A percentile compares a stretch with the other conserved stretches of the same genome.
Evolutionary conservation across 2,113 vertebrate species (phyloP).

Genomic region (Pituophis catenifer): DNA sequence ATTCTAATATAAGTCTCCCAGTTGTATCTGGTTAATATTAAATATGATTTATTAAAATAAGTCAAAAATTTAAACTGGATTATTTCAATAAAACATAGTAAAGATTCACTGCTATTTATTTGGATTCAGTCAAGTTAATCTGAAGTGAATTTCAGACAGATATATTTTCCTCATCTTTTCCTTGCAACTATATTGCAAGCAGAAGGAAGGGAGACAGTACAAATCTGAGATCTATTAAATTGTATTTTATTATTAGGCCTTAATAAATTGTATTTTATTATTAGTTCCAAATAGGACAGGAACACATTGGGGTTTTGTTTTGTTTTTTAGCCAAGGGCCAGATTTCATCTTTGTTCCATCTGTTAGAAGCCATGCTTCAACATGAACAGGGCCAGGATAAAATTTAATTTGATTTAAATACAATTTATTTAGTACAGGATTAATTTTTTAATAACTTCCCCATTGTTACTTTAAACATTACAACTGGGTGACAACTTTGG

Average conservation of each 20-base stretch:
- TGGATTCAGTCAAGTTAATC: neutral
- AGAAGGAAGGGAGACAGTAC: neutral
- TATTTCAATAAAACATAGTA: neutral
- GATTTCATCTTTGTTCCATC: neutral
- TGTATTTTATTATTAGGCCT: neutral
- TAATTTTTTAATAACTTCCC: neutral
- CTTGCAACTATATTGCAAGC: neutral
- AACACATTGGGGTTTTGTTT: neutral
- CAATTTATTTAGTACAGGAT: neutral
- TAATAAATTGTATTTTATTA: neutral
- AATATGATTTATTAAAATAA: neutral
- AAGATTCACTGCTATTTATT: neutral
- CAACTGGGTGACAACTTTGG: neutral
- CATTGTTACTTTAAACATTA: neutral
- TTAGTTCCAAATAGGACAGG: neutral
- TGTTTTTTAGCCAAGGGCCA: neutral
- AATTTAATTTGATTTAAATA: neutral
- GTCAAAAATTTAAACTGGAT: neutral
- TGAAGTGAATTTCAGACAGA: neutral
- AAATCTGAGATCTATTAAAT: neutral
- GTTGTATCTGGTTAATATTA: neutral
- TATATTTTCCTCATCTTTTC: neutral
- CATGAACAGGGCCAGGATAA: neutral
- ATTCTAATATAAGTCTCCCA: neutral
- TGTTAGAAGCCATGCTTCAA: neutral